phyloP scores from a whole-genome alignment of 2,113 vertebrate genomes.

The Pangasianodon hypophthalmus region DNA sequence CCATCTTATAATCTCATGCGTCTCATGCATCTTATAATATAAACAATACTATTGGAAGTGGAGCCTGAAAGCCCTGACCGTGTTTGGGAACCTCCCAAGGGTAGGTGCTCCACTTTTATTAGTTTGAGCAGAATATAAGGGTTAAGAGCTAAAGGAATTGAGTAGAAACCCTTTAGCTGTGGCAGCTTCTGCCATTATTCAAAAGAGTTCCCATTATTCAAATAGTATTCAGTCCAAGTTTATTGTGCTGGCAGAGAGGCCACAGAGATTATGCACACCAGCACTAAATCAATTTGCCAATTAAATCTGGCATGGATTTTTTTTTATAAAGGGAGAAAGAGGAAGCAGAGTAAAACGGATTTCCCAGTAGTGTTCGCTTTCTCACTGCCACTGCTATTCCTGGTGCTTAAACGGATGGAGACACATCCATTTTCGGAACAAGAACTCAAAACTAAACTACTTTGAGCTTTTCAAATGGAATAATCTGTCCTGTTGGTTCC shows the following conservation, averaged over 20 bases:
- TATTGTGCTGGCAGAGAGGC: conserved; percentile 42
- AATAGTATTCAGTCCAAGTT: conserved; percentile 51
- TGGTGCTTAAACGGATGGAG: conserved; percentile 13
- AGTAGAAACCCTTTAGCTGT: conserved; percentile 26
- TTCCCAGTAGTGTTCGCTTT: neutral
- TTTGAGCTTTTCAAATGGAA: conserved; percentile 26
- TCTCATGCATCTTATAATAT: neutral
- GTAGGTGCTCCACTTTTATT: conserved; percentile 21
- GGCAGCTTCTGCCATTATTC: conserved; percentile 44
- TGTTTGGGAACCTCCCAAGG: neutral
- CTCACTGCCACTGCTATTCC: conserved; percentile 23
- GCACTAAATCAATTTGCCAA: conserved; percentile 48
- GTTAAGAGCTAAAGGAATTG: conserved; percentile 28
- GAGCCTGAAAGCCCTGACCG: neutral
- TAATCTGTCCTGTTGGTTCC: conserved; percentile 44
- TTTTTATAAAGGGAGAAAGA: conserved; percentile 9
- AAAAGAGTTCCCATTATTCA: conserved; percentile 48
- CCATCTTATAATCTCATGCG: neutral
- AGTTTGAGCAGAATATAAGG: conserved; percentile 22
- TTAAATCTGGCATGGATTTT: conserved; percentile 45
- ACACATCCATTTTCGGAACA: conserved; percentile 23
- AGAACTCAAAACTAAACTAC: conserved; percentile 21
- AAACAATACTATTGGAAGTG: neutral
- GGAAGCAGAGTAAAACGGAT: neutral
- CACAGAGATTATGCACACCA: conserved; percentile 48